phyloP scores from a whole-genome alignment of 2,797 vertebrate genomes.

The Pseudopleuronectes americanus region DNA sequence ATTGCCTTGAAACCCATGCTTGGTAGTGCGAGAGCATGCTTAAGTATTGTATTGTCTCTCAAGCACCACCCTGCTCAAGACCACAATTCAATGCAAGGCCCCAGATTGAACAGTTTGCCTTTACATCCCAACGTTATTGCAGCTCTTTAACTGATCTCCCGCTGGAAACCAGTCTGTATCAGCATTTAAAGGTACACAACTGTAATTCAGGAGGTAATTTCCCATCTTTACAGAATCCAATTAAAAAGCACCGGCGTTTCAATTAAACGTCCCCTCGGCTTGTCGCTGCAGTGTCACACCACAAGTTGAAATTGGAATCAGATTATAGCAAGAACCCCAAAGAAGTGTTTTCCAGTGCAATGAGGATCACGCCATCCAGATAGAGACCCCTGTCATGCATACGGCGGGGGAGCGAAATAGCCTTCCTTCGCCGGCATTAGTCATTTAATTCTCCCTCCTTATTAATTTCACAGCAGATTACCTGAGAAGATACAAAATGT shows the following conservation, averaged over 20 bases:
- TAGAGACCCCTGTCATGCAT: conserved; percentile 82
- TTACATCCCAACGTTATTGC: conserved; percentile 76
- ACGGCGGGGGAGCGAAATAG: conserved; percentile 64
- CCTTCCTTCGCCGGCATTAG: conserved; percentile 78
- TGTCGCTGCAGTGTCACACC: conserved; percentile 78
- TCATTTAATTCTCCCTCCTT: conserved; percentile 81
- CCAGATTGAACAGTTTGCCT: conserved; percentile 56
- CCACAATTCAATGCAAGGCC: conserved; percentile 68
- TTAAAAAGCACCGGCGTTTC: conserved; percentile 84
- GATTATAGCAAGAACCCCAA: conserved; percentile 79
- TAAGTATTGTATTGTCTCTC: conserved; percentile 69
- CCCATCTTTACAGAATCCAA: conserved; percentile 87
- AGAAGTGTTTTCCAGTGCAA: conserved; percentile 79
- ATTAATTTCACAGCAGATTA: conserved; percentile 89
- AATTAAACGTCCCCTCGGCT: conserved; percentile 83
- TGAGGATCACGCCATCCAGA: conserved; percentile 80
- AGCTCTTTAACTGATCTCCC: conserved; percentile 77
- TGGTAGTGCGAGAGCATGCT: conserved; percentile 37
- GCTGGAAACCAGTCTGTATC: conserved; percentile 76
- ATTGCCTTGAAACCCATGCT: conserved; percentile 22
- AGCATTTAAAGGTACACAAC: conserved; percentile 80
- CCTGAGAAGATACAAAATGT: conserved; percentile 84
- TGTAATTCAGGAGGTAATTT: conserved; percentile 83
- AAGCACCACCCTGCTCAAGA: conserved; percentile 70
- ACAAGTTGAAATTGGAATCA: conserved; percentile 87